Conservation (phyloP, 2,888 invertebrate species). For the Hemistola chrysoprasaria region DNA sequence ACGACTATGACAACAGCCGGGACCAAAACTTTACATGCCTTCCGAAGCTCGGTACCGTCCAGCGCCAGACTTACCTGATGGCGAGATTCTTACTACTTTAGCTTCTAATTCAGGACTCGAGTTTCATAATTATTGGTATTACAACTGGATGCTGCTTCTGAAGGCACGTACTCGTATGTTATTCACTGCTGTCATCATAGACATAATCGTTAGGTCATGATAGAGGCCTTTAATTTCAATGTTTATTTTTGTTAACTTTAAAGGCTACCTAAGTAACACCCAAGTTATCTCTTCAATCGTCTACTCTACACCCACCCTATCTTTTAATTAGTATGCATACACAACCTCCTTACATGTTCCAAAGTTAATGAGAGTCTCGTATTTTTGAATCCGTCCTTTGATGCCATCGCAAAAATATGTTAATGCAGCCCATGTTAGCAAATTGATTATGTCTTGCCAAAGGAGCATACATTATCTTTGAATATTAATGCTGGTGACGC, state of each 20-base stretch:
- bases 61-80: no score
- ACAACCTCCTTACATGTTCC: slow-evolving; percentile 68
- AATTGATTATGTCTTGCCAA: slow-evolving; percentile 35
- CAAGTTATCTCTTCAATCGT: not conserved
- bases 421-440: slow-evolving; percentile 45
- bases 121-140: no score
- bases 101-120: no score
- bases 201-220: no score
- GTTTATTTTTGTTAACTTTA: slow-evolving; percentile 23
- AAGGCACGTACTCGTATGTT: no score
- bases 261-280: slow-evolving; percentile 24
- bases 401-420: slow-evolving; percentile 73
- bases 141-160: no score
- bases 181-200: no score
- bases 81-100: no score
- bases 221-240: no score
- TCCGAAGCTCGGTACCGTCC: no score
- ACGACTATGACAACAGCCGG: no score
- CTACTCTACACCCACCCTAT: slow-evolving; percentile 36
- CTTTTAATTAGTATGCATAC: slow-evolving; percentile 73
- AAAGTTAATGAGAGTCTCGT: slow-evolving; percentile 74
- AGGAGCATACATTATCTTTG: slow-evolving; percentile 31
- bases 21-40: no score
- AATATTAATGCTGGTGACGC: slow-evolving; percentile 28
- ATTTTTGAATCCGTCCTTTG: slow-evolving; percentile 78